phyloP scores from a whole-genome alignment of 2,888 invertebrate genomes.

The Zonitis immaculata region DNA sequence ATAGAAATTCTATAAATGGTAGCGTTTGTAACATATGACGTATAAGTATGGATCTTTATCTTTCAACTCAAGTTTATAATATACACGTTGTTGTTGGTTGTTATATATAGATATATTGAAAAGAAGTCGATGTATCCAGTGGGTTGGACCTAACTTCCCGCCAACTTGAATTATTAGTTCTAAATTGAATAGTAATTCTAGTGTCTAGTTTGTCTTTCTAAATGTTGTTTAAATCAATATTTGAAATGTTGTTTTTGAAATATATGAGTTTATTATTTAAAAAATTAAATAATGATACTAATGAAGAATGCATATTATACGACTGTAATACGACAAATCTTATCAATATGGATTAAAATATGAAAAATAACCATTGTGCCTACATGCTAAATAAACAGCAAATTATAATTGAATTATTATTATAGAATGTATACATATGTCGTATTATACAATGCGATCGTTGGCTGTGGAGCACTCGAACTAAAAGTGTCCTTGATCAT shows the following conservation, averaged over 20 bases:
- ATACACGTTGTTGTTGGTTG: background rate
- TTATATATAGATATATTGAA: background rate
- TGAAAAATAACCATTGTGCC: conserved; percentile 10
- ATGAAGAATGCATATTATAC: no score
- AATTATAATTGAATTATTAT: no score
- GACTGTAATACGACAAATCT: no score
- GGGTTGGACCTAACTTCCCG: conserved; percentile 12
- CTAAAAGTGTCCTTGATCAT: no score
- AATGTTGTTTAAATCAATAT: conserved; percentile 17
- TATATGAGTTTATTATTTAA: no score
- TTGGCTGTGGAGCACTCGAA: no score
- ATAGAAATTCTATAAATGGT: conserved; percentile 28
- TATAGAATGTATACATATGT: no score
- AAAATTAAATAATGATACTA: no score
- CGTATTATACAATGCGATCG: no score
- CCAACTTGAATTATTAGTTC: conserved; percentile 26
- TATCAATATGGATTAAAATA: conserved; percentile 16
- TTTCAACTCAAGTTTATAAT: conserved; percentile 2
- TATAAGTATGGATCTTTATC: conserved; percentile 27
- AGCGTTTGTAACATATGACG: conserved; percentile 27
- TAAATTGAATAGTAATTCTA: conserved; percentile 28
- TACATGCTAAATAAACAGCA: conserved; percentile 14
- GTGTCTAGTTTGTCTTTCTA: conserved; percentile 17
- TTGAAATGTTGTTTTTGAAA: conserved; percentile 6
- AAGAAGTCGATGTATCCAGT: conserved; percentile 2